Evolutionary conservation across 2,113 vertebrate species (phyloP).

Genomic region (Danio rerio): GRCz12tu NC_133185.1:26234001-26234500

Average conservation of each 20-base stretch:
- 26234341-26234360: neutral
- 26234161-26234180: neutral
- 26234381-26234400: neutral
- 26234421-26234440: neutral
- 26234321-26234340: neutral
- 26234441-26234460: too few species aligned
- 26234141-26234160: neutral
- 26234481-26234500: too few species aligned
- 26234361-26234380: neutral
- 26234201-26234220: neutral
- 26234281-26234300: neutral
- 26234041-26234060: neutral
- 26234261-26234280: neutral
- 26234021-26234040: neutral
- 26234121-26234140: neutral
- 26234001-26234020: conserved; percentile 37
- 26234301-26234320: neutral
- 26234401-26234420: rapidly evolving
- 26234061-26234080: conserved; percentile 24
- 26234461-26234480: too few species aligned
- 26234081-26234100: conserved; percentile 2
- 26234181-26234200: neutral
- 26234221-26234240: neutral
- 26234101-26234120: neutral
- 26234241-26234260: neutral